Conservation (phyloP, 2,113 vertebrate species). For the Mesembrinibis cayennensis region DNA sequence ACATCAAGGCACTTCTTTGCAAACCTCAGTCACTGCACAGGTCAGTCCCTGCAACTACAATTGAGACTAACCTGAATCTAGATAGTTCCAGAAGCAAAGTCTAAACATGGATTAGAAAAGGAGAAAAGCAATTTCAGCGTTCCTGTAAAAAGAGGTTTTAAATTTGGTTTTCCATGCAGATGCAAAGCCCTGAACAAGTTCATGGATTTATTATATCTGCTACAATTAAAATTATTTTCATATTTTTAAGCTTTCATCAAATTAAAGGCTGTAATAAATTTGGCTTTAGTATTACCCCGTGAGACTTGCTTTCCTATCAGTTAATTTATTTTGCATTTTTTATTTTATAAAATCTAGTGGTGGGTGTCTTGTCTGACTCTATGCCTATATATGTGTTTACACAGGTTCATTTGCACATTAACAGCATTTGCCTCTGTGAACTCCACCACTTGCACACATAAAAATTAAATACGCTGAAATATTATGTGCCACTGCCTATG, state of each 20-base stretch:
- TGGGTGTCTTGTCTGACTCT: background rate
- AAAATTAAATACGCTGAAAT: background rate
- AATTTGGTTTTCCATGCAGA: background rate
- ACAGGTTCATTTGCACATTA: background rate
- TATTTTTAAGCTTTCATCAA: background rate
- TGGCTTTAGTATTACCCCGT: background rate
- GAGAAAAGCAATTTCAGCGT: background rate
- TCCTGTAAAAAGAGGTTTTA: background rate
- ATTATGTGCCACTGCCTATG: background rate
- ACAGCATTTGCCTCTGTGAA: background rate
- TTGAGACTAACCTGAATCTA: background rate
- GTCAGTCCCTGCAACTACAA: background rate
- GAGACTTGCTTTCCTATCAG: background rate
- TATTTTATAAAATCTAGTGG: background rate
- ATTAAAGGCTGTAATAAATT: background rate
- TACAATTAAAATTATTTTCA: background rate
- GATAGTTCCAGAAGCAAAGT: background rate
- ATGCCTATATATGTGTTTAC: background rate
- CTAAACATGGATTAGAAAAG: background rate
- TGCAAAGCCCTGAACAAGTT: background rate
- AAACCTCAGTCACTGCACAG: background rate
- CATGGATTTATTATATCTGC: background rate
- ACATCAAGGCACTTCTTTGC: background rate
- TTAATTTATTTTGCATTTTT: background rate
- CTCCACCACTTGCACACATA: background rate